Conservation (phyloP, 2,113 vertebrate species). For the Chamaetylas fuelleborni region DNA sequence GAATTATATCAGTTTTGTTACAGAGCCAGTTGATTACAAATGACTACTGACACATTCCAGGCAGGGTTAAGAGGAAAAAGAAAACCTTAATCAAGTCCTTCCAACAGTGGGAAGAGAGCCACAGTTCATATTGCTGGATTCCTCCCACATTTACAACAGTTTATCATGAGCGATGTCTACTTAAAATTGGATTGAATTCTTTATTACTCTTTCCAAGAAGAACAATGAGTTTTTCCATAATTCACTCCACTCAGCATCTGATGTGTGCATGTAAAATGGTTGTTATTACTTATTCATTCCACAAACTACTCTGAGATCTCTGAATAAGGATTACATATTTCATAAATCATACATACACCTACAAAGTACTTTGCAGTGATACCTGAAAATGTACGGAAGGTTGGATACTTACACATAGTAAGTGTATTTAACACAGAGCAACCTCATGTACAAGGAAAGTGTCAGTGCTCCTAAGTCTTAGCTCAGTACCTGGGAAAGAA, state of each 20-base stretch:
- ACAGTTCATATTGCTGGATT: neutral
- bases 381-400: neutral
- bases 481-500: neutral
- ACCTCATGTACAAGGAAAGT: neutral
- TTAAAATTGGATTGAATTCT: conserved; percentile 1
- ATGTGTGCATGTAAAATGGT: neutral
- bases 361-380: neutral
- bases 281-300: neutral
- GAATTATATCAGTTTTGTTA: neutral
- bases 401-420: neutral
- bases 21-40: neutral
- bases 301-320: neutral
- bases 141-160: neutral
- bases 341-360: neutral
- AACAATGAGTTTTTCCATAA: neutral
- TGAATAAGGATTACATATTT: neutral
- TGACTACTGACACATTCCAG: neutral
- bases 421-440: neutral
- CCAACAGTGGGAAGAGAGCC: neutral
- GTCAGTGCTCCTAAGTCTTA: neutral
- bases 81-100: neutral
- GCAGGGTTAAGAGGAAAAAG: neutral
- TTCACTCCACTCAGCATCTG: neutral
- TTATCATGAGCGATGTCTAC: neutral
- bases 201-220: neutral